Evolutionary conservation across 2,888 invertebrate genomes (phyloP).

Genomic region (Ethmia dodecea): DNA sequence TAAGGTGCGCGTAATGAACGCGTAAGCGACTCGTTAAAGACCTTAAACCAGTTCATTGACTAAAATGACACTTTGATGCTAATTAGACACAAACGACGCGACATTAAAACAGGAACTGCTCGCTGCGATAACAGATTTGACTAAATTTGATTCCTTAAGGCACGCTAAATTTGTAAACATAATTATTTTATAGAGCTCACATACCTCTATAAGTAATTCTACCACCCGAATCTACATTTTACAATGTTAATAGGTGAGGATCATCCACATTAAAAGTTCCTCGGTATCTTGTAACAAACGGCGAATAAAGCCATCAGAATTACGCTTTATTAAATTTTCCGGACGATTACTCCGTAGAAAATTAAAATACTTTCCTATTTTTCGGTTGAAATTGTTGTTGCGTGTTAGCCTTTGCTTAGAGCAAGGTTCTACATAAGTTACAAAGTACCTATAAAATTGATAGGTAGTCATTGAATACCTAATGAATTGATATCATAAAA

Average conservation of each 20-base stretch:
- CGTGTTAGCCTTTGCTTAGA: conserved; percentile 7
- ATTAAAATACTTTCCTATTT: conserved; percentile 40
- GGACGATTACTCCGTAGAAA: conserved; percentile 30
- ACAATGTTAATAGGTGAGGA: conserved; percentile 17
- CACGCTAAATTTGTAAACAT: not conserved
- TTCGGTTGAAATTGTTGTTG: conserved; percentile 26
- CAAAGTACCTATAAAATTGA: conserved; percentile 6
- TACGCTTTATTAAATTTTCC: conserved; percentile 38
- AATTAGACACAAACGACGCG: conserved; percentile 21
- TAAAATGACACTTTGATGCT: conserved; percentile 24
- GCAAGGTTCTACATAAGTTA: conserved; percentile 6
- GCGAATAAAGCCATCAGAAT: conserved; percentile 33
- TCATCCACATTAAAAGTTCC: conserved; percentile 13
- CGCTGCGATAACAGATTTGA: not conserved
- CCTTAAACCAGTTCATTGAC: conserved; percentile 34
- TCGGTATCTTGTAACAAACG: conserved; percentile 18
- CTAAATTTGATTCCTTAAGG: not conserved
- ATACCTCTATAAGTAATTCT: too few relatives aligned
- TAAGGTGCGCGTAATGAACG: conserved; percentile 31
- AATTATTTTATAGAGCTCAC: too few relatives aligned
- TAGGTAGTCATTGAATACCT: conserved; percentile 4
- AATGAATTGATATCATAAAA: conserved; percentile 3
- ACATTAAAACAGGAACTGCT: conserved; percentile 20
- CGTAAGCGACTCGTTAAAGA: conserved; percentile 27
- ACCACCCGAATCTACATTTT: conserved; percentile 1